Evolutionary conservation across 1,140 invertebrate species (phyloP), one percentile per base, ranked within the genome.

Genomic region (Drosophila mojavensis): DNA sequence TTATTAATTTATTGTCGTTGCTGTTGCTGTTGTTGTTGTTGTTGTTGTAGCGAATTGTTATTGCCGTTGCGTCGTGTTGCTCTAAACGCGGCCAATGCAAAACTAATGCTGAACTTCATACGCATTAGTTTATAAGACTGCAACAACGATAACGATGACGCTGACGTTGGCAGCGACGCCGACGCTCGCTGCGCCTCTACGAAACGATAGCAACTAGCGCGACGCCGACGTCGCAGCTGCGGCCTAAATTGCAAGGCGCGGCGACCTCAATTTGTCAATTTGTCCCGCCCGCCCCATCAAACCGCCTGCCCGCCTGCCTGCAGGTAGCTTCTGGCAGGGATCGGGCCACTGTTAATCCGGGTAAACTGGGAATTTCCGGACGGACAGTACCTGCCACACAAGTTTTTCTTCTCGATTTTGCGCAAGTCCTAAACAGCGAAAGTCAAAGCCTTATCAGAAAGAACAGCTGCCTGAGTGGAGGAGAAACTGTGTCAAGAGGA

Each of bases 31-130:
- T 30, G 4, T 7, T 15, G 20, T 43, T 10, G 56, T 17, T 24
- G 15, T 10, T 43, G 28, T 45, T 28, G 53, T 26, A 3, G 15
- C 39, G 26, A 41, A 39, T 58, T 30, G 6, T n/a, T 51, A 2
- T 58, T 30, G 17, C 11, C 28, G 13, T 54, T 28, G 47, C 75
- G 79, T 47, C 5, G 43, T 88, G 84, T 81, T 89, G 76, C 83
- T 91, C 75, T 89, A 90, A 75, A 82, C 76, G 78, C 81, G 79
- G 74, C 76, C 75, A 91, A 91, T 79, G 79, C 81, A 79, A 91
- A 91, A 91, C 76, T 81, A 91, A 79, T 85, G 89, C 89, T 91
- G 84, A 78, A 79, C 75, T 82, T 85, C 78, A 84, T 79, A 77
- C 58, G 75, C 80, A 84, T 88, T 88, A 90, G 84, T 88, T 88